These are phyloP conservation scores for Muscicapa adusta DNA, from an alignment of 2,113 vertebrate genomes.

Conservation along the genomic window DNA sequence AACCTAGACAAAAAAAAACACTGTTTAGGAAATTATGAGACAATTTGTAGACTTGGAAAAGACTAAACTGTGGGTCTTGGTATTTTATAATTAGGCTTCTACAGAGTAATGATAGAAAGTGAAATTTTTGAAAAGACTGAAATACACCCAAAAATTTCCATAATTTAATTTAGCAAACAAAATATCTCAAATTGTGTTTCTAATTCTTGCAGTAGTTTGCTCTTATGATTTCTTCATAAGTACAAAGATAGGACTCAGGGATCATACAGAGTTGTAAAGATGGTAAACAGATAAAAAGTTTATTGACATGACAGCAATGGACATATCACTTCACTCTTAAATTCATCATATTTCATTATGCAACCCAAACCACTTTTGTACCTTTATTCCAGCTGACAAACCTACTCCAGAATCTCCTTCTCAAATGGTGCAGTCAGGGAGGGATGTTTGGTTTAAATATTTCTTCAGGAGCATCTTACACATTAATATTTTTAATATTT, in stretches of 20 bases:
- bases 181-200: neutral
- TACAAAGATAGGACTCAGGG: neutral
- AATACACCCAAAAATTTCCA: neutral
- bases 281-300: neutral
- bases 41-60: neutral
- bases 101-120: neutral
- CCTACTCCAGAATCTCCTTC: neutral
- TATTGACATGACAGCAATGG: neutral
- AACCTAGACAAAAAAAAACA: neutral
- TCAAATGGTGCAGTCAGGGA: neutral
- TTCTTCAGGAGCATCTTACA: neutral
- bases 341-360: neutral
- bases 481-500: neutral
- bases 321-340: neutral
- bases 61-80: neutral
- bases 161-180: neutral
- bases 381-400: neutral
- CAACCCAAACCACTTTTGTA: neutral
- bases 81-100: neutral
- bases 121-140: neutral
- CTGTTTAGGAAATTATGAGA: neutral
- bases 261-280: neutral
- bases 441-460: neutral
- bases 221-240: neutral
- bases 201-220: neutral